phyloP scores from a whole-genome alignment of 1,140 invertebrate genomes.

The Brachionus rotundiformis region DNA sequence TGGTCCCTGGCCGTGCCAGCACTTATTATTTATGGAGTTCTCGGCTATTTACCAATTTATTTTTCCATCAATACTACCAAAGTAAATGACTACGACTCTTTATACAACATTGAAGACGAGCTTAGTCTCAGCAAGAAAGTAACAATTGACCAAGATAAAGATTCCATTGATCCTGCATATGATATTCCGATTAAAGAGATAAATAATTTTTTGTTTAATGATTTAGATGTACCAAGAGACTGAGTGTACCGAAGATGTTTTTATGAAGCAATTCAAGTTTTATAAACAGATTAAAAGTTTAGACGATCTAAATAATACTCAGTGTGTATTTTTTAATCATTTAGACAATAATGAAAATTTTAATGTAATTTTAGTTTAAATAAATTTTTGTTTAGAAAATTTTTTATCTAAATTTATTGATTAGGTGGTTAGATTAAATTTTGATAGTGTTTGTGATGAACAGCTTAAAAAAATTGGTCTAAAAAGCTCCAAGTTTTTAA shows the following conservation, averaged over 20 bases:
- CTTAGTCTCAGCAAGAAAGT: not conserved
- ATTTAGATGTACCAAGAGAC: constrained; percentile 34
- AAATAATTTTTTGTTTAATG: constrained; percentile 32
- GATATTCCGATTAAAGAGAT: constrained; percentile 23
- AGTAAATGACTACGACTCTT: not conserved
- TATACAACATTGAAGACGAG: constrained; percentile 30
- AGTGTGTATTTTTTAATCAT: constrained; percentile 19
- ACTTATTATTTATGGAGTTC: not conserved
- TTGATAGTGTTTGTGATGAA: not conserved
- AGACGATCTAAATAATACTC: not conserved
- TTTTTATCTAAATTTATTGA: not conserved
- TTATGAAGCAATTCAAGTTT: constrained; percentile 36
- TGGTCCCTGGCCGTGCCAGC: constrained; percentile 42
- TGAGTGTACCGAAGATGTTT: not conserved
- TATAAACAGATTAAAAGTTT: constrained; percentile 24
- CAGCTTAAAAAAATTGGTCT: not conserved
- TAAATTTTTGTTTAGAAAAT: not conserved
- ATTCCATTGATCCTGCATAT: constrained; percentile 42
- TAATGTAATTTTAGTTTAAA: constrained; percentile 30
- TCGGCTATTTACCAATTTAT: constrained; percentile 9
- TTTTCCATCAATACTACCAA: constrained; percentile 23
- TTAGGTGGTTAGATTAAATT: not conserved
- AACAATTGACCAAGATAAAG: not conserved
- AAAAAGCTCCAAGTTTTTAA: not conserved
- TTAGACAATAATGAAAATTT: constrained; percentile 22